phyloP scores from a whole-genome alignment of 2,797 vertebrate genomes.

The Ceryle rudis region DNA sequence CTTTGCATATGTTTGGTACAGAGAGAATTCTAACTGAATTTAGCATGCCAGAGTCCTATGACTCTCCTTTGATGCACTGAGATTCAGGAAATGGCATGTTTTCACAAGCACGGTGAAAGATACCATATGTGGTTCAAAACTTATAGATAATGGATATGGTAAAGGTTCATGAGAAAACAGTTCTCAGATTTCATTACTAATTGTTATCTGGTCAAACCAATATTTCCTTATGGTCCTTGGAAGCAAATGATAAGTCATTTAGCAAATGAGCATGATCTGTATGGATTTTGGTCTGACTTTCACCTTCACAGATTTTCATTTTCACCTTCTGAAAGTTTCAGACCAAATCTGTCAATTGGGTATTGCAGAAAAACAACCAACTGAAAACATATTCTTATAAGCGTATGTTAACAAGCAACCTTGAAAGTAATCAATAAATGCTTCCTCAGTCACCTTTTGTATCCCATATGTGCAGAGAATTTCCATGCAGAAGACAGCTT shows the following conservation, averaged over 20 bases:
- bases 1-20: background rate
- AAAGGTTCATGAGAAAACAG: background rate
- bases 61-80: background rate
- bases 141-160: background rate
- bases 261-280: background rate
- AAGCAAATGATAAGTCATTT: background rate
- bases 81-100: background rate
- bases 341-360: background rate
- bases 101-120: background rate
- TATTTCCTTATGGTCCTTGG: background rate
- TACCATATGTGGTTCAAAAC: background rate
- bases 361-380: background rate
- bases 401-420: background rate
- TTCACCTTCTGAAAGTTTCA: background rate
- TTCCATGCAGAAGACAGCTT: background rate
- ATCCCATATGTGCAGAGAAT: background rate
- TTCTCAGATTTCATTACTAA: background rate
- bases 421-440: constrained; percentile 4
- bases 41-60: background rate
- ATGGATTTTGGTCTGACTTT: background rate
- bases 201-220: background rate
- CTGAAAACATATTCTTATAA: background rate
- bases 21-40: background rate
- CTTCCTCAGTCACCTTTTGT: background rate
- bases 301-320: background rate